phyloP scores from a whole-genome alignment of 23 tunicate genomes.

The Trididemnum nubilum region DNA sequence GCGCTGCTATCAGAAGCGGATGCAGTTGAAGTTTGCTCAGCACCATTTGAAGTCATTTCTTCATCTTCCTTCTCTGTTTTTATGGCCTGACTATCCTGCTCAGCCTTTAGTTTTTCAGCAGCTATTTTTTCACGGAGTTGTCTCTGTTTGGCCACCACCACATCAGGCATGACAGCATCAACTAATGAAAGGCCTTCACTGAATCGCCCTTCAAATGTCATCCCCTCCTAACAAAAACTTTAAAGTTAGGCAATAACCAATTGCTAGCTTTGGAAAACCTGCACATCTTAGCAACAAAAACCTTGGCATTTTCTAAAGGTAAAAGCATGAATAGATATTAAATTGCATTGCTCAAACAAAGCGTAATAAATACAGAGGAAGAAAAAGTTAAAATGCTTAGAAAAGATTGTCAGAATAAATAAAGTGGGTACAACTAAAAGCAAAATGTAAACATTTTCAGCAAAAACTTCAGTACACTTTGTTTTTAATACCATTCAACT shows the following conservation, averaged over 20 bases:
- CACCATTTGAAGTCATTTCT: constrained; percentile 24
- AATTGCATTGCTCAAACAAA: no score
- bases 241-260: neutral
- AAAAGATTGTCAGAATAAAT: no score
- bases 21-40: constrained; percentile 12
- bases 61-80: constrained; percentile 32
- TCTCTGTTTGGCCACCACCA: constrained; percentile 86
- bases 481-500: no score
- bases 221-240: constrained; percentile 80
- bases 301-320: no score
- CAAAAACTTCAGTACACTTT: no score
- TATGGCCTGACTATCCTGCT: constrained; percentile 48
- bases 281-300: no score
- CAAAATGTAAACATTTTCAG: no score
- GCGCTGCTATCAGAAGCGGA: constrained; percentile 23
- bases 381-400: no score
- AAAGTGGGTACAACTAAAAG: no score
- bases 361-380: no score
- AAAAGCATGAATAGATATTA: no score
- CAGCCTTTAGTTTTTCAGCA: constrained; percentile 71
- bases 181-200: constrained; percentile 89
- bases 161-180: constrained; percentile 99
- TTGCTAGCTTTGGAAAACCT: no score
- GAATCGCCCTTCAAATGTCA: constrained; percentile 88
- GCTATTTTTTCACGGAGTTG: constrained; percentile 77